These are phyloP conservation scores for Oncorhynchus mykiss DNA, from an alignment of 2,113 vertebrate species.

Conservation along the genomic window DNA sequence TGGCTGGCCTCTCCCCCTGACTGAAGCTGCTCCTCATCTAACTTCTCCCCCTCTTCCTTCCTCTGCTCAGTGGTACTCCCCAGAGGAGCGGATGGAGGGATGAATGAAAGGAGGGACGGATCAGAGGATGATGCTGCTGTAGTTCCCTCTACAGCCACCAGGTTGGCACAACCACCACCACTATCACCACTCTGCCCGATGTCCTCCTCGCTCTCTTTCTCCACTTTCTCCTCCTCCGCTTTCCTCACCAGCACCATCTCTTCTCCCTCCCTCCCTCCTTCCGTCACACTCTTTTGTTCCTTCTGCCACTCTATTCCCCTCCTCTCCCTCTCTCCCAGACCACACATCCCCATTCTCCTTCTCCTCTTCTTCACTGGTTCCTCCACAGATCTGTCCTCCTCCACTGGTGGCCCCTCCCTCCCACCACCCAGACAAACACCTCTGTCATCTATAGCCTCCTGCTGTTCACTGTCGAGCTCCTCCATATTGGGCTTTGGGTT, in stretches of 20 bases:
- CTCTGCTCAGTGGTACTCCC: not conserved
- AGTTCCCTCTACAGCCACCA: conserved; percentile 9
- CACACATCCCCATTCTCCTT: conserved; percentile 67
- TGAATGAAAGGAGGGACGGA: not conserved
- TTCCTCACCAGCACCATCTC: not conserved
- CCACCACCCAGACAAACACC: not conserved
- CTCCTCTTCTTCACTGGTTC: conserved; percentile 38
- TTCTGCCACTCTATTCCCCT: not conserved
- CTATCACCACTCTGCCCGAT: not conserved
- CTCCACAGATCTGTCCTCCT: not conserved
- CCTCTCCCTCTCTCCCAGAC: conserved; percentile 48
- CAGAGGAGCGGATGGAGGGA: not conserved
- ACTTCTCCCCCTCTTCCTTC: not conserved
- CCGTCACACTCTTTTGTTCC: not conserved
- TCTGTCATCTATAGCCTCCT: conserved; percentile 1
- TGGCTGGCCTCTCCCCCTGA: too few species aligned
- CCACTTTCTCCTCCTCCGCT: not conserved
- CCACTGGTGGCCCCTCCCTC: conserved; percentile 23
- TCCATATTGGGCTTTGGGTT: conserved; percentile 9
- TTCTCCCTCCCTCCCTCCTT: too few species aligned
- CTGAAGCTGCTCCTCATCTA: not conserved
- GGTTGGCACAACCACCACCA: not conserved
- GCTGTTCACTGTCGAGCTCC: conserved; percentile 20
- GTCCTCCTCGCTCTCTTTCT: not conserved
- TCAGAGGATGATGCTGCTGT: not conserved